Conservation (phyloP, 1,140 invertebrate genomes). For the Adelges cooleyi region DNA sequence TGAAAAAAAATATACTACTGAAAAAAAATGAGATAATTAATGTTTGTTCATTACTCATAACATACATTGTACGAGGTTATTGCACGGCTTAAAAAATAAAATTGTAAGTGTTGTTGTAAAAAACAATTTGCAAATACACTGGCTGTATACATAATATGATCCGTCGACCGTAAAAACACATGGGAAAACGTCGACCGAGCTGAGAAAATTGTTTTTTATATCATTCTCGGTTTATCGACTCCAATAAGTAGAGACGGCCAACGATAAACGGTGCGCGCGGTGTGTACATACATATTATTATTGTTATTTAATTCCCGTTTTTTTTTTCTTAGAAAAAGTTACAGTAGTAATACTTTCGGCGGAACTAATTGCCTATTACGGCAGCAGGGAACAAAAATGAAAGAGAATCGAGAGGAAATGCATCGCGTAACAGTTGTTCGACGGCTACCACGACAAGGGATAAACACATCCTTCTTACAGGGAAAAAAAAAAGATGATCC, state of each 20-base stretch:
- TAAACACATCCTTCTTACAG: slow-evolving; percentile 14
- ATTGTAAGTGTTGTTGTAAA: too few species aligned
- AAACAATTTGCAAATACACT: too few species aligned
- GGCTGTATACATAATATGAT: too few species aligned
- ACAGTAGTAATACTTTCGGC: slow-evolving; percentile 25
- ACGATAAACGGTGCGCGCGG: neutral
- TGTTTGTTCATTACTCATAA: too few species aligned
- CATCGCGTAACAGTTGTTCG: slow-evolving; percentile 8
- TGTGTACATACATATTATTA: too few species aligned
- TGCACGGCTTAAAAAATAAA: too few species aligned
- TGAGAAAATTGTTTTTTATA: slow-evolving; percentile 23
- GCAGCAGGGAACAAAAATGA: neutral
- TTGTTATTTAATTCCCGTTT: neutral
- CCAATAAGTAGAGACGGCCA: too few species aligned
- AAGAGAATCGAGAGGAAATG: slow-evolving; percentile 9
- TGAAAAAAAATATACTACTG: too few species aligned
- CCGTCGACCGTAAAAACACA: slow-evolving; percentile 5
- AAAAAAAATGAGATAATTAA: too few species aligned
- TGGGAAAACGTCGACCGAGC: neutral
- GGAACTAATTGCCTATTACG: slow-evolving; percentile 26
- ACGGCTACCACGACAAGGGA: slow-evolving; percentile 9
- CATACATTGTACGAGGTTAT: too few species aligned
- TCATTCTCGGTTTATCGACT: too few species aligned
- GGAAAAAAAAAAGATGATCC: slow-evolving; percentile 3
- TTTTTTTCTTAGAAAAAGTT: slow-evolving; percentile 6